phyloP scores from a whole-genome alignment of 2,888 invertebrate species.

The Tipula lateralis region DNA sequence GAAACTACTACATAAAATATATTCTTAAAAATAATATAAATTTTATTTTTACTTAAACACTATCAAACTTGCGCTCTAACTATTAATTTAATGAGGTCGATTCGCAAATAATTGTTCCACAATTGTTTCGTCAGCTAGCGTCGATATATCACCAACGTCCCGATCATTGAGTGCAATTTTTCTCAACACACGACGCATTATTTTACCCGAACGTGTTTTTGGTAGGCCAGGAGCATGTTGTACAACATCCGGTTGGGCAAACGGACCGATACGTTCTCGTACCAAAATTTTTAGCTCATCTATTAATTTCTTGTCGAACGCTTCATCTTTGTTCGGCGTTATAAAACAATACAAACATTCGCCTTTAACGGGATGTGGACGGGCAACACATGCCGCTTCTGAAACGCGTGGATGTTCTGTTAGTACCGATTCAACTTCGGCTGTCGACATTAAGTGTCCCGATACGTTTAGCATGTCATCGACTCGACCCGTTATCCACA shows the following conservation, averaged over 20 bases:
- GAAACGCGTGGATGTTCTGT: constrained; percentile 74
- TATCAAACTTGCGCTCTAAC: neutral
- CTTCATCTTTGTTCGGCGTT: constrained; percentile 73
- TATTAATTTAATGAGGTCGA: constrained; percentile 52
- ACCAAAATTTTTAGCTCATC: constrained; percentile 72
- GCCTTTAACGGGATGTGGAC: constrained; percentile 92
- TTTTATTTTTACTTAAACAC: constrained; percentile 2
- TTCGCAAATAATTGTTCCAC: constrained; percentile 74
- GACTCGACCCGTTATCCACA: constrained; percentile 94
- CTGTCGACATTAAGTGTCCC: constrained; percentile 95
- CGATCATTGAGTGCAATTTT: constrained; percentile 87
- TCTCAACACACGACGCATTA: constrained; percentile 91
- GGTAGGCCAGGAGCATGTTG: constrained; percentile 93
- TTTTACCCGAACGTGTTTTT: constrained; percentile 96
- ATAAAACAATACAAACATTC: constrained; percentile 97
- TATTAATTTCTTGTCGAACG: constrained; percentile 65
- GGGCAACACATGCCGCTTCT: constrained; percentile 94
- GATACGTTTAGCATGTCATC: constrained; percentile 99
- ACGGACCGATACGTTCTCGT: constrained; percentile 87
- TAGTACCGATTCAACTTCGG: constrained; percentile 83
- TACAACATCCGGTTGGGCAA: constrained; percentile 91
- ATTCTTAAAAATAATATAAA: neutral
- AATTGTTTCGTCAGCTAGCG: constrained; percentile 87
- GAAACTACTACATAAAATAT: neutral
- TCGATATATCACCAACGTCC: constrained; percentile 89